Evolutionary conservation across 2,797 vertebrate genomes (phyloP).

Genomic region (Bradypus variegatus): DNA sequence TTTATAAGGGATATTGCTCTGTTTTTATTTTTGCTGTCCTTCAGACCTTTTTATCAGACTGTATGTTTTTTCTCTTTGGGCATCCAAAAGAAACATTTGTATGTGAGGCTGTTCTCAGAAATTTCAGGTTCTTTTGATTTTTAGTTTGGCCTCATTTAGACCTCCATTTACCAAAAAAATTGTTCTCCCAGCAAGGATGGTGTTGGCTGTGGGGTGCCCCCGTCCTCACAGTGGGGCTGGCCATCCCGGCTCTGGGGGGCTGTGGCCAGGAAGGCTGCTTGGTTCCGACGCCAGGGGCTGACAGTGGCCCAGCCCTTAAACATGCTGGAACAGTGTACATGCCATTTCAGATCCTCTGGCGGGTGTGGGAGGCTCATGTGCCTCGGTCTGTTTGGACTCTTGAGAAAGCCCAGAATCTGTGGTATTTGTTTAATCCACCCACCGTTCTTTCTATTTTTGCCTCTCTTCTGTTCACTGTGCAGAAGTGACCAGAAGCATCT

Average conservation of each 20-base stretch:
- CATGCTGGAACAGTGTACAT: background rate
- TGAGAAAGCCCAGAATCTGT: background rate
- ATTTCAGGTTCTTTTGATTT: background rate
- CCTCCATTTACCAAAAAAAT: constrained; percentile 51
- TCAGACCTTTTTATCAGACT: no score
- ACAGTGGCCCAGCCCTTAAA: background rate
- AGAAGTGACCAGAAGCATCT: no score
- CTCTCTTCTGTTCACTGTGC: background rate
- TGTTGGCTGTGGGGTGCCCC: background rate
- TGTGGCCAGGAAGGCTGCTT: background rate
- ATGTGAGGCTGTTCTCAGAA: background rate
- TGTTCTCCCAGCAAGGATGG: constrained; percentile 54
- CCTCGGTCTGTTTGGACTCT: no score
- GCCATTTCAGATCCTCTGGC: no score
- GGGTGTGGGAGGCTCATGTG: background rate
- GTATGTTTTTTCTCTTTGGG: constrained; percentile 39
- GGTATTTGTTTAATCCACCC: rapidly evolving
- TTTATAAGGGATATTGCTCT: no score
- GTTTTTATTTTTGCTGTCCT: no score
- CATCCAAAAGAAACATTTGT: constrained; percentile 53
- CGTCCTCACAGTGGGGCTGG: no score
- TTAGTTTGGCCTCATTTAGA: constrained; percentile 53
- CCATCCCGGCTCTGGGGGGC: no score
- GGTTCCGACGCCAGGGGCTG: background rate
- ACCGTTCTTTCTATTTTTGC: rapidly evolving